Evolutionary conservation across 2,888 invertebrate species (phyloP), one percentile per base, ranked within the genome.

Genomic region (Athetis lepigone): DNA sequence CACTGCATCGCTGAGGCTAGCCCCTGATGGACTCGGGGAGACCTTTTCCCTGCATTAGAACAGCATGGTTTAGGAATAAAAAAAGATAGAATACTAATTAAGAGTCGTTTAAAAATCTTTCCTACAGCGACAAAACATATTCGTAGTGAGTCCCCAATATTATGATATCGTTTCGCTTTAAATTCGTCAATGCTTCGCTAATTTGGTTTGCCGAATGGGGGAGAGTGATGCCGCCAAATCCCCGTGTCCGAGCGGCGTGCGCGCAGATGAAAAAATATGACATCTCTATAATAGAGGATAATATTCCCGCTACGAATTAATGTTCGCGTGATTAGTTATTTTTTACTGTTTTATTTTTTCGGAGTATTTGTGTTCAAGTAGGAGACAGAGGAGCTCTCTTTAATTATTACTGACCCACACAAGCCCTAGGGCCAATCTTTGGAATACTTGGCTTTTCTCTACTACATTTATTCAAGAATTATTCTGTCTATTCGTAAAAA

Each of bases 181-280:
- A 89, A 88, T 86, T 83, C 81, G 83, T 83, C 84, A 88, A 88
- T 90, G 88, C 85, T 85, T 83, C 86, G 86, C 87, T 86, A 88
- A 89, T 89, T 89, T 81, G 73, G 65, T 77, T 71, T 70, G 69
- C 68, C 71, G 68, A 83, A 80, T 40, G 64, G 69, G 69, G 78
- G 76, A 74, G 75, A 74, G 75, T 60, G 71, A 60, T 33, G 59
- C n/a, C 45, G 36, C 52, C 63, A 70, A 75, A 76, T 74, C 80
- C 74, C 76, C 82, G 80, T 80, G 80, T 68, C 79, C 42, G 59
- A 65, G 58, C 29, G 60, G 39, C 36, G 29, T 25, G 55, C 40
- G 39, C 19, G 47, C 70, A 56, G 64, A 78, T 79, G 79, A 73
- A 89, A 89, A 89, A 89, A 87, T 83, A 85, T 90, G 88, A 91